Conservation (phyloP, 2,797 vertebrate genomes). For the Hemibagrus guttatus region DNA sequence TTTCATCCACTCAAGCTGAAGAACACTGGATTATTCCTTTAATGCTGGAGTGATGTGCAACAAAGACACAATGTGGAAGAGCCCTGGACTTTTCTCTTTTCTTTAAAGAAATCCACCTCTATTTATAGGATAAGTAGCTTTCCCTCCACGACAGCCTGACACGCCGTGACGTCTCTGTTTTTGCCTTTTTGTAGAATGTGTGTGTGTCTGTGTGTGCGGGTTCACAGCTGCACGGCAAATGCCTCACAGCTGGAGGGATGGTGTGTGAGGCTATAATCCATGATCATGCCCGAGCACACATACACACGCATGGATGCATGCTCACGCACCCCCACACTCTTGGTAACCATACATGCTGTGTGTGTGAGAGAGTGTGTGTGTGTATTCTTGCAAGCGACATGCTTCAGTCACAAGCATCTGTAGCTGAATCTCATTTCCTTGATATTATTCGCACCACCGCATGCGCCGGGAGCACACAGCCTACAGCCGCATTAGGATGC, state of each 20-base stretch:
- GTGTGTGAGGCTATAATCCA: conserved; percentile 51
- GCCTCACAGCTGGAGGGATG: conserved; percentile 50
- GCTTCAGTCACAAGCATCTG: conserved; percentile 45
- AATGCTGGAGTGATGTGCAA: neutral
- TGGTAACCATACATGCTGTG: conserved; percentile 42
- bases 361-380: conserved; percentile 26
- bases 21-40: conserved; percentile 1
- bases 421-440: conserved; percentile 31
- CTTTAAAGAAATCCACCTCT: conserved; percentile 41
- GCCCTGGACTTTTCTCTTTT: conserved; percentile 8
- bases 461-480: conserved; percentile 14
- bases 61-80: neutral
- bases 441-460: conserved; percentile 30
- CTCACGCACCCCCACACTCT: conserved; percentile 38
- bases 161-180: conserved; percentile 45
- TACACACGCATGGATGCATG: conserved; percentile 33
- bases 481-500: conserved; percentile 17
- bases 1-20: conserved; percentile 6
- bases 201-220: conserved; percentile 24
- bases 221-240: conserved; percentile 51
- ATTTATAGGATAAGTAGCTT: conserved; percentile 50
- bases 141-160: conserved; percentile 29
- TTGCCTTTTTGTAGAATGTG: conserved; percentile 42
- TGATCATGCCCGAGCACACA: conserved; percentile 51
- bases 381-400: conserved; percentile 8